These are phyloP conservation scores for Lepus townsendii DNA, from an alignment of 2,797 vertebrate species.

Conservation along the genomic window DNA sequence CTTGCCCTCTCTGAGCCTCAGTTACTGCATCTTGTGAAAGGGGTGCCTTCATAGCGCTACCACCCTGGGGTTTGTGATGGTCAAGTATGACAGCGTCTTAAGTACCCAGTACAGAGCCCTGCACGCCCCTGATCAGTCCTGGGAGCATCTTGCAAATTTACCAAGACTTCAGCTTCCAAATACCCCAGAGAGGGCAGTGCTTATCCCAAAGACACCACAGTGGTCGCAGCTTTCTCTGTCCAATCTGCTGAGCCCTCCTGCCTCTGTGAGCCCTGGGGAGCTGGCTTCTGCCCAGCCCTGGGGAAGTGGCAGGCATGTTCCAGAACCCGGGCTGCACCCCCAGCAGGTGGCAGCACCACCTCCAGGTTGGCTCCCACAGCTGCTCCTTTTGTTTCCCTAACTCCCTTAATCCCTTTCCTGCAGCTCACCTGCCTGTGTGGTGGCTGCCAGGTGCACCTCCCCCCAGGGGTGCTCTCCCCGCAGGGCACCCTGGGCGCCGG, in stretches of 20 bases:
- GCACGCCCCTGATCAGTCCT: not conserved
- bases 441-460: not conserved
- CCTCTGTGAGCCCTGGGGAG: not conserved
- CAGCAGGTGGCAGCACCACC: not conserved
- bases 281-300: not conserved
- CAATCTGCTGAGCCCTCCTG: rapidly evolving
- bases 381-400: constrained; percentile 40
- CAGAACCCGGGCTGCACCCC: not conserved
- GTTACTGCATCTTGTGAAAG: not conserved
- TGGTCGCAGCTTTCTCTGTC: not conserved
- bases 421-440: constrained; percentile 39
- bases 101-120: not conserved
- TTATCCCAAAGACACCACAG: not conserved
- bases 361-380: not conserved
- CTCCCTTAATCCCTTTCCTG: constrained; percentile 57
- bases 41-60: not conserved
- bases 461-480: not conserved
- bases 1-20: not conserved
- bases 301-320: rapidly evolving
- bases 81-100: not conserved
- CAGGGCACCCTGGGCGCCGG: not conserved
- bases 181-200: not conserved
- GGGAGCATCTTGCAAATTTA: not conserved
- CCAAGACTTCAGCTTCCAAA: not conserved
- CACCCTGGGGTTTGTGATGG: not conserved